Conservation (phyloP, 2,113 vertebrate genomes). For the Tamias sibiricus region DNA sequence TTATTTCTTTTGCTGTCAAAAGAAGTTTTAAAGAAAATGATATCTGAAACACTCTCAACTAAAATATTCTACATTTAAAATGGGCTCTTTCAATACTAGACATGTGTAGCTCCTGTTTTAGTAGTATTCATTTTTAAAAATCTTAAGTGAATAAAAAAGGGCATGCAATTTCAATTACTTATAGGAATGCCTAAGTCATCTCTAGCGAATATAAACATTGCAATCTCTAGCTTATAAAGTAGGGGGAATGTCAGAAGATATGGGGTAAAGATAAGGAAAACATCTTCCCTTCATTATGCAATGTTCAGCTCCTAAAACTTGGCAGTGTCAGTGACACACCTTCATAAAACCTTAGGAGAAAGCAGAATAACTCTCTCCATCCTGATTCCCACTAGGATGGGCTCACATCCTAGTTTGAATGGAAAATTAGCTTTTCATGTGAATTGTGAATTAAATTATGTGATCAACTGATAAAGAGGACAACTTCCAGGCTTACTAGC, state of each 20-base stretch:
- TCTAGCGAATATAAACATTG: background rate
- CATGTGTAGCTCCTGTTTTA: background rate
- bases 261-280: background rate
- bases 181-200: background rate
- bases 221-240: background rate
- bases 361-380: background rate
- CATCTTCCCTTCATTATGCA: background rate
- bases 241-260: background rate
- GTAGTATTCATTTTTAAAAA: background rate
- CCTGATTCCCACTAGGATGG: background rate
- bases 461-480: background rate
- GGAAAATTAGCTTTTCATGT: background rate
- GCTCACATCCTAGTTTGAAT: background rate
- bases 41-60: conserved; percentile 24
- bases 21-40: background rate
- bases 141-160: background rate
- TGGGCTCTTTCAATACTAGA: background rate
- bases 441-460: conserved; percentile 31
- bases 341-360: background rate
- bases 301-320: background rate
- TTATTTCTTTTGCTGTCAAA: conserved; percentile 25
- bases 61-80: conserved; percentile 33
- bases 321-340: background rate
- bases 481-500: background rate
- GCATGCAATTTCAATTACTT: background rate